phyloP scores from a whole-genome alignment of 2,797 vertebrate genomes.

The Peromyscus eremicus region DNA sequence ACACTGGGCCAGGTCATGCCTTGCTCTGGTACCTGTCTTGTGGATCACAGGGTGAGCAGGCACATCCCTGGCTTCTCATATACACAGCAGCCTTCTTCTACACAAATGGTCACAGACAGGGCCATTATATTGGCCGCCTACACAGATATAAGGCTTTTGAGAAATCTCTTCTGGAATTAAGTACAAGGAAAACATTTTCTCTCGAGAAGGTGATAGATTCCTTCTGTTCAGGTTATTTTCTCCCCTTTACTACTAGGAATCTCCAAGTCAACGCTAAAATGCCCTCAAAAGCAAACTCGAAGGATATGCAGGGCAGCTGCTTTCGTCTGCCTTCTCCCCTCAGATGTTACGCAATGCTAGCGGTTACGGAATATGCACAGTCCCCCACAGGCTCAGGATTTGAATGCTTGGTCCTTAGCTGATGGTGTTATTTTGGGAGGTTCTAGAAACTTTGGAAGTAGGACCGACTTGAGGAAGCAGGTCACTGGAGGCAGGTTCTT shows the following conservation, averaged over 20 bases:
- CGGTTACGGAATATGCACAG: neutral
- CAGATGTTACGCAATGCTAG: neutral
- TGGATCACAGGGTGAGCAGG: no score
- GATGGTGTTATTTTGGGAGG: neutral
- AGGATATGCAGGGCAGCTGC: neutral
- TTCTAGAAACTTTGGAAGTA: neutral
- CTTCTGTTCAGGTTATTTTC: neutral
- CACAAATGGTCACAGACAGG: neutral
- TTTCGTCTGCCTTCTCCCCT: neutral
- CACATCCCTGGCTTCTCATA: neutral
- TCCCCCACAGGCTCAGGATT: neutral
- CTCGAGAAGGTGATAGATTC: neutral
- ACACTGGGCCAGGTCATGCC: neutral
- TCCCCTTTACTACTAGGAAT: neutral
- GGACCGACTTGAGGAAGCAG: neutral
- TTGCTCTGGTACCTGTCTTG: neutral
- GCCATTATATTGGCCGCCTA: neutral
- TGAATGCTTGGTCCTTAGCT: neutral
- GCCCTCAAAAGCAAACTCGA: neutral
- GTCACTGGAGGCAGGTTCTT: neutral
- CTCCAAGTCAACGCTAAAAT: neutral
- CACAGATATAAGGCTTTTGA: neutral
- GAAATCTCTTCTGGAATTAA: conserved; percentile 43
- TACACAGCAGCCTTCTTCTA: no score
- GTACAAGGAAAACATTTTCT: neutral